These are phyloP conservation scores for Epinephelus lanceolatus DNA, from an alignment of 2,113 vertebrate genomes.

Conservation along the genomic window DNA sequence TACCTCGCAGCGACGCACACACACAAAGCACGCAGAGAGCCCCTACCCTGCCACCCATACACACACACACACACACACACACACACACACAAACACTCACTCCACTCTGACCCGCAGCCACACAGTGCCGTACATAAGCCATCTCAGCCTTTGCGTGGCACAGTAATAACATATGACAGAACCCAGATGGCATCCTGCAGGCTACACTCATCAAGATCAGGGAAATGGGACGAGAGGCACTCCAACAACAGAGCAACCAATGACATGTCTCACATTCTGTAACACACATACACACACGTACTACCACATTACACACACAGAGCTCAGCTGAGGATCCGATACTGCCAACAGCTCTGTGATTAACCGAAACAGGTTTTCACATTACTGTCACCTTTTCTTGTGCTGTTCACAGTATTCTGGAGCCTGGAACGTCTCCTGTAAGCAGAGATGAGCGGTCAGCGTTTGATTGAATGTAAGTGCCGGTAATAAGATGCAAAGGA, in stretches of 20 bases:
- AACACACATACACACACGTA: slow-evolving; percentile 8
- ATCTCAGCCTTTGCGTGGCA: slow-evolving; percentile 49
- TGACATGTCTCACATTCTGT: slow-evolving; percentile 4
- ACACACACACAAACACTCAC: slow-evolving; percentile 31
- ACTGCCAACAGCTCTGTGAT: slow-evolving; percentile 1
- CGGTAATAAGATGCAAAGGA: slow-evolving; percentile 54
- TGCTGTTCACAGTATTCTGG: slow-evolving; percentile 15
- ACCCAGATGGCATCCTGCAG: slow-evolving; percentile 77
- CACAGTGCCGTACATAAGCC: slow-evolving; percentile 56
- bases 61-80: slow-evolving; percentile 5
- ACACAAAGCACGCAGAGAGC: neutral
- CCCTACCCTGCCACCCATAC: neutral
- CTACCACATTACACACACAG: neutral
- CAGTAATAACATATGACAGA: slow-evolving; percentile 76
- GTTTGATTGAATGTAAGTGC: slow-evolving; percentile 51
- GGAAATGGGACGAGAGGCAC: slow-evolving; percentile 39
- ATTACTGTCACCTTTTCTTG: slow-evolving; percentile 9
- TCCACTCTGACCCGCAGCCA: slow-evolving; percentile 44
- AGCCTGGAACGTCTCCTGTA: slow-evolving; percentile 13
- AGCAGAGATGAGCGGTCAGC: slow-evolving; percentile 11
- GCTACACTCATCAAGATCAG: slow-evolving; percentile 64
- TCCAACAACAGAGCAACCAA: slow-evolving; percentile 43
- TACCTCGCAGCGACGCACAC: slow-evolving; percentile 8
- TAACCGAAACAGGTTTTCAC: neutral
- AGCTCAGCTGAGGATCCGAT: neutral